Conservation (phyloP, 2,113 vertebrate genomes). For the Eurypyga helias region DNA sequence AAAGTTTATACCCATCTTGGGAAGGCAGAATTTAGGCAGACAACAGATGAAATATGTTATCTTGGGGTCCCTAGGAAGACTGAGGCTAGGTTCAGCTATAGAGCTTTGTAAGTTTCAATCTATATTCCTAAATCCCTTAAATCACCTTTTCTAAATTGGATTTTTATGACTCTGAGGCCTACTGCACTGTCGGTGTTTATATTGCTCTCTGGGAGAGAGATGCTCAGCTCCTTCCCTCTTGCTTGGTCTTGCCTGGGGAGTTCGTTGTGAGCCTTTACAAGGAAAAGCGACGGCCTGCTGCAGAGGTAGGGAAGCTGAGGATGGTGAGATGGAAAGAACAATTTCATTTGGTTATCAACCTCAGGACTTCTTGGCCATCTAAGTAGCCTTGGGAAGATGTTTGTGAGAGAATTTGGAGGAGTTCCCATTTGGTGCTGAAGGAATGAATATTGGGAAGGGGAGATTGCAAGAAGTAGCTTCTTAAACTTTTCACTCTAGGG, state of each 20-base stretch:
- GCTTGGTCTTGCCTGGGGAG: background rate
- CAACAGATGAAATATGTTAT: background rate
- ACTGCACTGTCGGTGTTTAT: background rate
- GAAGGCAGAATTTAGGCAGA: background rate
- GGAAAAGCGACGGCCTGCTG: background rate
- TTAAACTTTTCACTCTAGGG: background rate
- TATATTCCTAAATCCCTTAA: background rate
- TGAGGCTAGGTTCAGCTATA: background rate
- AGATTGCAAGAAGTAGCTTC: background rate
- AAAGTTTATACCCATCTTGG: background rate
- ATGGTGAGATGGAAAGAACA: background rate
- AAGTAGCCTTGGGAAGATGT: background rate
- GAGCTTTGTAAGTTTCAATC: background rate
- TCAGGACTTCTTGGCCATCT: background rate
- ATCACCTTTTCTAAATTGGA: background rate
- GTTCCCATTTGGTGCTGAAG: background rate
- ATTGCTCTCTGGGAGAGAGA: background rate
- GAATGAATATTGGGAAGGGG: background rate
- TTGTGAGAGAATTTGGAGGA: background rate
- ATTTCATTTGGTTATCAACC: background rate
- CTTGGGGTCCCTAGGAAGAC: background rate
- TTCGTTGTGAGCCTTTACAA: background rate
- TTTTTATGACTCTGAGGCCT: background rate
- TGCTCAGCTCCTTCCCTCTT: accelerated
- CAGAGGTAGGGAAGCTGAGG: background rate